A percentile compares a stretch with the other conserved stretches of the same genome.
Conservation (phyloP, 2,888 invertebrate species). For the Acleris cristana region DNA sequence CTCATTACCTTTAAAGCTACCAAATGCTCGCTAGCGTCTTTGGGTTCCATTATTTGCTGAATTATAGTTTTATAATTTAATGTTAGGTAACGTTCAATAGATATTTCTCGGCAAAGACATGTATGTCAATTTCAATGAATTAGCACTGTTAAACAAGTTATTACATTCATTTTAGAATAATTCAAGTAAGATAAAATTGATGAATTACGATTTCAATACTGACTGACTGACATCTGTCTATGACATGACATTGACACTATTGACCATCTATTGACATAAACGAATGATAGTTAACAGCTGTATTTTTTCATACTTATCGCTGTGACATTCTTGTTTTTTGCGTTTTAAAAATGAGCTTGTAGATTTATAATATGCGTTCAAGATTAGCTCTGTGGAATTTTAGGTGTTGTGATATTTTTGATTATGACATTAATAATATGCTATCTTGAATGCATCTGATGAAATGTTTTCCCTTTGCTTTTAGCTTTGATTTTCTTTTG, state of each 20-base stretch:
- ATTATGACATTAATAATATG: background rate
- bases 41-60: constrained; percentile 76
- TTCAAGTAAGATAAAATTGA: too few species aligned
- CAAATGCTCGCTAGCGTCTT: constrained; percentile 85
- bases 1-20: constrained; percentile 94
- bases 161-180: too few species aligned
- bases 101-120: background rate
- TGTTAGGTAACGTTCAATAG: too few species aligned
- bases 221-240: too few species aligned
- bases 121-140: background rate
- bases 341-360: background rate
- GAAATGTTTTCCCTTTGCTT: constrained; percentile 32
- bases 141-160: background rate
- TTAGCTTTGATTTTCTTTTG: constrained; percentile 34
- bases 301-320: background rate
- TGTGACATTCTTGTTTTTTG: background rate
- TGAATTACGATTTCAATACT: too few species aligned
- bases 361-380: constrained; percentile 11
- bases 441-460: constrained; percentile 19
- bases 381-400: too few species aligned
- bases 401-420: too few species aligned
- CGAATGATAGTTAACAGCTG: background rate
- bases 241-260: too few species aligned
- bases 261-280: too few species aligned
- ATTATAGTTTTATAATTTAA: constrained; percentile 13